Base-by-base conservation (phyloP, 2,888 invertebrate species). In the Drosophila meridionalis region DNA sequence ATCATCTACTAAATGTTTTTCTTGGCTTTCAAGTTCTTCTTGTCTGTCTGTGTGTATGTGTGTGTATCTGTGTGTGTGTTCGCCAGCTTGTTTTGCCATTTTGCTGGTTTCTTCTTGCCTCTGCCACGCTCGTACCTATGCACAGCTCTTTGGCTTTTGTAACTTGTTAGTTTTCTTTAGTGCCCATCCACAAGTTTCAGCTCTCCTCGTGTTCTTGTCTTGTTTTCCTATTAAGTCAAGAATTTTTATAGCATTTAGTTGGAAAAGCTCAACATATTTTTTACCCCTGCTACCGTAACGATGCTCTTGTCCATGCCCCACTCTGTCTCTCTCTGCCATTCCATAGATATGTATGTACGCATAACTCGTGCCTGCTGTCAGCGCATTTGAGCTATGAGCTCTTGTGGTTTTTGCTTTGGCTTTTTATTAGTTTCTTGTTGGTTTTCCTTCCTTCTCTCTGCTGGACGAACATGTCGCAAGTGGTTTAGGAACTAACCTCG, bases 201-300 rank as follows among this genome's bases (percentile, higher is more conserved):
- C 73, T 50, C 50, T 52, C 64, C 48, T 71, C 69, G 43, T 87
- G 86, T 86, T 86, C 80, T 78, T 88, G 82, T 82, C 88, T 87
- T 87, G 87, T 87, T 88, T 87, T 88, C 82, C 88, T 88, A 87
- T 87, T 87, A 87, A 88, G 87, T 88, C 84, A 83, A 87, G 89
- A 84, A 87, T 87, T 87, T 87, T 87, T 88, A 87, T 87, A 88
- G 89, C 87, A 87, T 88, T 89, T 87, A 87, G 87, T 83, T 88
- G 87, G 84, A 89, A 87, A 86, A 88, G 84, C 87, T 87, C 81
- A 85, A 83, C 85, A 86, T 86, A 87, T 83, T 84, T 82, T 75
- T 70, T 71, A 63, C 65, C 56, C 60, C 48, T 4, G 48, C 60
- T 59, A 6, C 36, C 58, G 34, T 47, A 36, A 26, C 47, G 14